phyloP scores from a whole-genome alignment of 2,797 vertebrate species.

The Centroberyx gerrardi region DNA sequence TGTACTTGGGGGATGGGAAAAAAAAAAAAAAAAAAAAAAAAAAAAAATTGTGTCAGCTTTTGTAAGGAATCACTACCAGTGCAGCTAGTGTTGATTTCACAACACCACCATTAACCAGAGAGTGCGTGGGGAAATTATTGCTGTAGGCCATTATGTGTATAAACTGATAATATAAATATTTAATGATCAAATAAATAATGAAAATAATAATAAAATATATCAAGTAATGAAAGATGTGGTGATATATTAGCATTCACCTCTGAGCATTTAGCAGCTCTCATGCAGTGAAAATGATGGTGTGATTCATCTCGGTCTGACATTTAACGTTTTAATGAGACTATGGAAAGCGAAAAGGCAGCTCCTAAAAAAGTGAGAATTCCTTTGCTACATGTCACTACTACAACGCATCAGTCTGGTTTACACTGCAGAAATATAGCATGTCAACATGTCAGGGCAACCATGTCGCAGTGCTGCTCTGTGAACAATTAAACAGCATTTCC shows the following conservation, averaged over 20 bases:
- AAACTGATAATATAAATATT: background rate
- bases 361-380: background rate
- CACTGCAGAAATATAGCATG: background rate
- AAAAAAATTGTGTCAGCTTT: too few species aligned
- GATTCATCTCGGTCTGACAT: background rate
- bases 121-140: background rate
- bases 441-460: background rate
- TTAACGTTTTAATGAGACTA: background rate
- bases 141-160: background rate
- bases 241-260: background rate
- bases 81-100: too few species aligned
- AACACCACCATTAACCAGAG: too few species aligned
- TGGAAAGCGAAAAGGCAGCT: background rate
- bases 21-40: too few species aligned
- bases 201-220: background rate
- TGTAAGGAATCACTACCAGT: too few species aligned
- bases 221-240: background rate
- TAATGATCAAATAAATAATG: background rate
- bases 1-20: background rate
- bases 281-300: background rate
- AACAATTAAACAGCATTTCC: background rate
- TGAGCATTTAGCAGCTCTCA: background rate
- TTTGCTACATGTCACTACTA: background rate
- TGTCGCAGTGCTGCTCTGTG: background rate
- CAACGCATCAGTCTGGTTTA: background rate